Percentiles rank a stretch among this genome's conserved stretches.
phyloP scores from a whole-genome alignment of 2,888 invertebrate species.

The Orthonychiurus folsomi region DNA sequence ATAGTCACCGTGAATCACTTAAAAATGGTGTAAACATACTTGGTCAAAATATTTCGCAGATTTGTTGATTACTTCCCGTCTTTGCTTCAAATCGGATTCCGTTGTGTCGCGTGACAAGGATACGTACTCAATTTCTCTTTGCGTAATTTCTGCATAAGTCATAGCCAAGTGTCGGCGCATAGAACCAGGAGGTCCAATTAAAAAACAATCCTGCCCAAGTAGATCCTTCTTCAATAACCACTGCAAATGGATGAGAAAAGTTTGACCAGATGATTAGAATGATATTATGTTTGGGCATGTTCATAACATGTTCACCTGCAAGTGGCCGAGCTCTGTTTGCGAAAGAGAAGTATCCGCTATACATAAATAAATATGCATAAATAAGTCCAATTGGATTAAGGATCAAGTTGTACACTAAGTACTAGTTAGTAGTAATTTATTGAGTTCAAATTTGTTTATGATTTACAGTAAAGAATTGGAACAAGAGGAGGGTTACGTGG shows the following conservation, averaged over 20 bases:
- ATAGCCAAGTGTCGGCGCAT: constrained; percentile 71
- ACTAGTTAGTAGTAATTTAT: neutral
- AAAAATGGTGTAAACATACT: no score
- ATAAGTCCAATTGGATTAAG: no score
- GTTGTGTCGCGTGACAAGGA: constrained; percentile 91
- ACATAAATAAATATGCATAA: neutral
- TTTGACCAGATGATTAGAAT: constrained; percentile 20
- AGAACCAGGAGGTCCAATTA: constrained; percentile 84
- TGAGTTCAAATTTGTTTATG: neutral
- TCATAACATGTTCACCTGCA: constrained; percentile 47
- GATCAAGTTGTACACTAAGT: neutral
- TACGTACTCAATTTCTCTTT: constrained; percentile 85
- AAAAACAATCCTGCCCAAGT: constrained; percentile 87
- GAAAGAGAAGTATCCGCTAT: neutral
- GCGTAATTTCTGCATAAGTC: constrained; percentile 78
- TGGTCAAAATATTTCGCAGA: constrained; percentile 90
- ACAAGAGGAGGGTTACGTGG: constrained; percentile 23
- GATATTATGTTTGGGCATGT: neutral
- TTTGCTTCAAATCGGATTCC: constrained; percentile 91
- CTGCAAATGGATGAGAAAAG: constrained; percentile 49
- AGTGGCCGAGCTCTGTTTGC: constrained; percentile 36
- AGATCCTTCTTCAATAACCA: constrained; percentile 96
- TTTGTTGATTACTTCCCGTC: constrained; percentile 78
- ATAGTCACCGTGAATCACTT: no score
- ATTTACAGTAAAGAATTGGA: constrained; percentile 32